Evolutionary conservation across 2,888 invertebrate genomes (phyloP).

Genomic region (Drosophila yooni): DNA sequence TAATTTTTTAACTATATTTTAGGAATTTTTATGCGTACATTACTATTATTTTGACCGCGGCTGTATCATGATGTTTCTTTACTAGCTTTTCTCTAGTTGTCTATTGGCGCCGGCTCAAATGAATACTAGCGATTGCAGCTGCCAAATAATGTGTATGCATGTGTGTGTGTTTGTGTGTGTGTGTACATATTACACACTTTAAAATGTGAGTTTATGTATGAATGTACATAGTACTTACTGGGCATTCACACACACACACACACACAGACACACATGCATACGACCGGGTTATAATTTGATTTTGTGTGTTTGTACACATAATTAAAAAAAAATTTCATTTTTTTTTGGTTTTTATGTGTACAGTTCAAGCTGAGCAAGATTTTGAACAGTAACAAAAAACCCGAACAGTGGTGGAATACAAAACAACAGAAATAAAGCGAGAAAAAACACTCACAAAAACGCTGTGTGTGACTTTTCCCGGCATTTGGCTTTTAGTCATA

Average conservation of each 20-base stretch:
- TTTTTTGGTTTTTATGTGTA: not conserved
- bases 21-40: not conserved
- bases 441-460: constrained; percentile 1
- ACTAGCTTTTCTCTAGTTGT: not conserved
- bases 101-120: not conserved
- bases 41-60: not conserved
- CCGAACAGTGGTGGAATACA: not conserved
- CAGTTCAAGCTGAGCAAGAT: not conserved
- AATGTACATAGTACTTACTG: not conserved
- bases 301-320: constrained; percentile 2
- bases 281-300: not conserved
- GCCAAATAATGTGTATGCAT: not conserved
- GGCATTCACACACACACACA: not conserved
- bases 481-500: constrained; percentile 3
- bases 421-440: not conserved
- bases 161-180: not conserved
- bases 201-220: not conserved
- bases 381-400: constrained; percentile 1
- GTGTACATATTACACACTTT: not conserved
- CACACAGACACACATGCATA: not conserved
- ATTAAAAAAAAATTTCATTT: constrained; percentile 1
- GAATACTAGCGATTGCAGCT: constrained; percentile 1
- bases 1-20: not conserved
- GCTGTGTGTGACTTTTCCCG: constrained; percentile 2
- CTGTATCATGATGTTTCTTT: not conserved